Evolutionary conservation across 1,140 invertebrate genomes (phyloP), one percentile per base, ranked within the genome.

Genomic region (Pectinophora gossypiella): DNA sequence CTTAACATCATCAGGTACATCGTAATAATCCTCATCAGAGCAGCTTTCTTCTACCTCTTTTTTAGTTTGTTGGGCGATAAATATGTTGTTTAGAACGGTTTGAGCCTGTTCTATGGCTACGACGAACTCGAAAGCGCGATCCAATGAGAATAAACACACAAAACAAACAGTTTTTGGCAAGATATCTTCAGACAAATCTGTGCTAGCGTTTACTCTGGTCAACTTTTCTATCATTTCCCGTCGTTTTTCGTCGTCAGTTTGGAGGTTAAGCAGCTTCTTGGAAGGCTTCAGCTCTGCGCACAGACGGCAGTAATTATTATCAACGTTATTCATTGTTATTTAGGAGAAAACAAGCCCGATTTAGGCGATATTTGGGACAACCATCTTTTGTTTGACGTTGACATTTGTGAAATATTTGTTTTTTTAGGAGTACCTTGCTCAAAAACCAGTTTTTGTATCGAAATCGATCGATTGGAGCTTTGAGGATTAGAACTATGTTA

Each of bases 91-190:
- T 19, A 82, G 50, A 6, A 78, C 45, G 19, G 51, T 56, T 54
- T 83, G 76, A 0, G 79, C 72, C 16, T 60, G 60, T 48, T 78
- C 69, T 19, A 83, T 64, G 10, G 57, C 50, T 3, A 56, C 27
- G 1, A 83, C 53, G 21, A 83, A 76, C 1, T 72, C 68, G 46
- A 72, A 81, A 1, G 73, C 71, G 43, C 65, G 75, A 19, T 75
- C 67, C 12, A 83, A 46, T 19, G 59, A 67, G 19, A 56, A 54
- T 10, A 68, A 60, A 51, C 79, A 83, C 0, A 69, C 48, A n/a
- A 75, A 71, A 63, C 79, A 83, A 15, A 76, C 54, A 1, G 71
- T 76, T 56, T 69, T 73, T 13, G 80, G 73, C 10, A 76, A 49
- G 15, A 47, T 48, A 40, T 69, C 62, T 13, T 61, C 50, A 19